Evolutionary conservation across 2,888 invertebrate species (phyloP).

Genomic region (Lucinisca nassula): DNA sequence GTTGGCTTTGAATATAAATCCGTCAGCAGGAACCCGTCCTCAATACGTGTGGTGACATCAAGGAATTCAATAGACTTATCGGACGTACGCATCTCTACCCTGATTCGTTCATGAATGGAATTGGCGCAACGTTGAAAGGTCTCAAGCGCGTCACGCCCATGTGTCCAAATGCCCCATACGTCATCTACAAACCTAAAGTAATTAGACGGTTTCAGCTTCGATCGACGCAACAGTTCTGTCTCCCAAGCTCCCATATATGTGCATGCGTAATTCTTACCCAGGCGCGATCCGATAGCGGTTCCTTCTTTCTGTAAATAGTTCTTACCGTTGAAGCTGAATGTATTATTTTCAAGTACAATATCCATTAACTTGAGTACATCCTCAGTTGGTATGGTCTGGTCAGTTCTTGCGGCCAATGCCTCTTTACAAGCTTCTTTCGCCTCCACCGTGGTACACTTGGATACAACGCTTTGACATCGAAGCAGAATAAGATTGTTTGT

Average conservation of each 20-base stretch:
- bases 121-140: no score
- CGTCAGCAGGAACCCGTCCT: no score
- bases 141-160: no score
- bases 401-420: slow-evolving; percentile 3
- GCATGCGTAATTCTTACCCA: slow-evolving; percentile 41
- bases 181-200: no score
- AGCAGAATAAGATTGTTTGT: slow-evolving; percentile 22
- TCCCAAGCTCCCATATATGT: slow-evolving; percentile 43
- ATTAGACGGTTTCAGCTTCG: no score
- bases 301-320: slow-evolving; percentile 33
- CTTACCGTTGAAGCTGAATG: slow-evolving; percentile 23
- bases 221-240: no score
- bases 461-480: slow-evolving; percentile 42
- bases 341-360: slow-evolving; percentile 39
- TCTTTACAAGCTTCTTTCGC: slow-evolving; percentile 26
- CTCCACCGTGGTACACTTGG: slow-evolving; percentile 38
- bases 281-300: slow-evolving; percentile 21
- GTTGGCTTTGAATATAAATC: no score
- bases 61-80: no score
- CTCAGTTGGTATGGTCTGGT: background rate
- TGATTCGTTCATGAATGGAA: no score
- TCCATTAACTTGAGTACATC: slow-evolving; percentile 21
- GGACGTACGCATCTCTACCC: no score
- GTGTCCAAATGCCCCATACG: no score
- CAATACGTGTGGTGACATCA: no score